These are phyloP conservation scores for Engystomops pustulosus DNA, from an alignment of 2,113 vertebrate genomes.

Conservation along the genomic window DNA sequence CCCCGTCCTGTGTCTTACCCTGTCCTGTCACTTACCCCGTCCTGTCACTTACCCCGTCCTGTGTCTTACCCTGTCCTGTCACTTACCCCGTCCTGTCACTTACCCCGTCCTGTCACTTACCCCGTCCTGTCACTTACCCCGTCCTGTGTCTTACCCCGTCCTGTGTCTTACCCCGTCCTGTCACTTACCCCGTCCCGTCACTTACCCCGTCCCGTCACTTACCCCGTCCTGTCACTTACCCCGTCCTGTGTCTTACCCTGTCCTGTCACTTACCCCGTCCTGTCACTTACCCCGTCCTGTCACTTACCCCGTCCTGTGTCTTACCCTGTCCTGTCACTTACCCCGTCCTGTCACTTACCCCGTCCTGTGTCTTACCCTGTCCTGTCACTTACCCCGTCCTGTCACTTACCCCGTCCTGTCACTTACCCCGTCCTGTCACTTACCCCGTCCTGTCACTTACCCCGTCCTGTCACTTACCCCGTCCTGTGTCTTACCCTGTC, in stretches of 20 bases:
- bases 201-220: conserved; percentile 22
- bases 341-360: conserved; percentile 21
- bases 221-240: conserved; percentile 22
- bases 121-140: conserved; percentile 21
- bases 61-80: too few relatives aligned
- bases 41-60: conserved; percentile 17
- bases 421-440: conserved; percentile 28
- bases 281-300: conserved; percentile 13
- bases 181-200: conserved; percentile 2
- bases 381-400: conserved; percentile 12
- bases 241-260: too few relatives aligned
- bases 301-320: conserved; percentile 30
- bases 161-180: conserved; percentile 15
- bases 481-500: too few relatives aligned
- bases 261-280: conserved; percentile 9
- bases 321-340: too few relatives aligned
- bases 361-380: too few relatives aligned
- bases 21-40: conserved; percentile 15
- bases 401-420: conserved; percentile 7
- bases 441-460: conserved; percentile 27
- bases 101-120: conserved; percentile 27
- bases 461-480: conserved; percentile 21
- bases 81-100: conserved; percentile 28
- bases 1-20: too few relatives aligned
- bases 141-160: conserved; percentile 9